phyloP scores from a whole-genome alignment of 2,113 vertebrate genomes.

The Forbesichthys agassizii region DNA sequence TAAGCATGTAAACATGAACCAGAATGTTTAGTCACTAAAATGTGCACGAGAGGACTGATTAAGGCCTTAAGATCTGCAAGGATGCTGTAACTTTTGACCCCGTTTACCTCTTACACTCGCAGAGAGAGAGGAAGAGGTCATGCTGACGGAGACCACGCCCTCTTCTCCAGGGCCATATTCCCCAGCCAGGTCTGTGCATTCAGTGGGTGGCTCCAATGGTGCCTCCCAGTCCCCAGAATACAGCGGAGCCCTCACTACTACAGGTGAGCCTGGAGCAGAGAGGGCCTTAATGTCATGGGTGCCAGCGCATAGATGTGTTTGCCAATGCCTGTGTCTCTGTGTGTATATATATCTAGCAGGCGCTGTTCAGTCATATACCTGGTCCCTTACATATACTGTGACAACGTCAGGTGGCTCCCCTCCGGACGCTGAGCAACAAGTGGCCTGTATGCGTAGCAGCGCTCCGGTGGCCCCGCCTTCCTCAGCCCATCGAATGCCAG shows the following conservation, averaged over 20 bases:
- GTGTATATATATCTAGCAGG: constrained; percentile 82
- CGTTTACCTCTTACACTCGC: constrained; percentile 57
- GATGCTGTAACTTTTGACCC: background rate
- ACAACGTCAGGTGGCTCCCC: constrained; percentile 90
- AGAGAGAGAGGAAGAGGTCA: constrained; percentile 85
- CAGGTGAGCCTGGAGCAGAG: constrained; percentile 79
- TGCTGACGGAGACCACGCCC: constrained; percentile 82
- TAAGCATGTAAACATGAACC: too few species aligned
- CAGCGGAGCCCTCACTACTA: constrained; percentile 77
- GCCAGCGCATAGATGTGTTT: constrained; percentile 39
- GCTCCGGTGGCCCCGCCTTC: constrained; percentile 84
- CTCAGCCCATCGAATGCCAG: constrained; percentile 89
- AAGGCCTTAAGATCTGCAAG: background rate
- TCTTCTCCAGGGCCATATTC: constrained; percentile 89
- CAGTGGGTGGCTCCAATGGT: constrained; percentile 81
- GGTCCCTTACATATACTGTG: constrained; percentile 99
- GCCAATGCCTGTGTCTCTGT: constrained; percentile 66
- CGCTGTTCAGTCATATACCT: constrained; percentile 98
- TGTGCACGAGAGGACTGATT: too few species aligned
- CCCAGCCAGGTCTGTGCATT: constrained; percentile 88
- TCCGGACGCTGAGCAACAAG: constrained; percentile 87
- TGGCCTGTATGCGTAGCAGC: constrained; percentile 91
- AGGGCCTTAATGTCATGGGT: constrained; percentile 8
- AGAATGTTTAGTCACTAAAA: too few species aligned
- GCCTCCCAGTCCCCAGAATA: constrained; percentile 91